Base-by-base conservation (phyloP, 2,888 invertebrate species). In the Nowickia ferox region DNA sequence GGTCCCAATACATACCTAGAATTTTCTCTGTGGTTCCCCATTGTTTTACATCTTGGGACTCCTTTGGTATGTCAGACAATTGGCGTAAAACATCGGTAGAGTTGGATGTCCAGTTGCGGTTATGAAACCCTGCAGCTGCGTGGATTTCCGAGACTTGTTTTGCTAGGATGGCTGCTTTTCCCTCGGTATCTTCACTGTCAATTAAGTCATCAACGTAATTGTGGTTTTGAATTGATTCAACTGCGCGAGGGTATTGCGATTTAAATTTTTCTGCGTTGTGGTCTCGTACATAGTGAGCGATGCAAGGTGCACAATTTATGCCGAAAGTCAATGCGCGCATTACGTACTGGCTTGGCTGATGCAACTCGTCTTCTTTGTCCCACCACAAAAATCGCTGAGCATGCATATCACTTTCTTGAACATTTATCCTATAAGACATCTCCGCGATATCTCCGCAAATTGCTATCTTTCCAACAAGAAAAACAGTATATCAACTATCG, bases 361-460 rank as follows among this genome's bases (percentile, higher is more conserved):
- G 2, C 11, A 30, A 30, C 4, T 46, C 6, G 19, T 84, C 82
- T 8, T 48, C 40, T 11, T 77, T 48, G 40, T 87, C 82, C 42
- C 66, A 68, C 84, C 87, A 87, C 17, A 87, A 44, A 38, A 87
- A 81, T 1, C 85, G 74, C 17, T 87, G 82, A 0, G 80, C 84
- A 9, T 87, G 87, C 84, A 84, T 85, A 59, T 86, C 84, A 2
- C 51, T 42, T 19, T 82, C 44, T 5, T 68, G 22, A 1, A 87
- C 78, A n/a, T 71, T 80, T 1, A 87, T 63, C 38, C 79, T 82
- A 46, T 87, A 84, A 44, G 87, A 88, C 82, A 88, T 87, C 22
- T 87, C 86, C 1, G 86, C 72, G 10, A 88, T 87, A 30, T 87
- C 80, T 10, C 71, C 77, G 13, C 81, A 87, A 22, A 87, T 84